Conservation (phyloP, 2,888 invertebrate genomes). For the Hydroisotoma schaefferi region DNA sequence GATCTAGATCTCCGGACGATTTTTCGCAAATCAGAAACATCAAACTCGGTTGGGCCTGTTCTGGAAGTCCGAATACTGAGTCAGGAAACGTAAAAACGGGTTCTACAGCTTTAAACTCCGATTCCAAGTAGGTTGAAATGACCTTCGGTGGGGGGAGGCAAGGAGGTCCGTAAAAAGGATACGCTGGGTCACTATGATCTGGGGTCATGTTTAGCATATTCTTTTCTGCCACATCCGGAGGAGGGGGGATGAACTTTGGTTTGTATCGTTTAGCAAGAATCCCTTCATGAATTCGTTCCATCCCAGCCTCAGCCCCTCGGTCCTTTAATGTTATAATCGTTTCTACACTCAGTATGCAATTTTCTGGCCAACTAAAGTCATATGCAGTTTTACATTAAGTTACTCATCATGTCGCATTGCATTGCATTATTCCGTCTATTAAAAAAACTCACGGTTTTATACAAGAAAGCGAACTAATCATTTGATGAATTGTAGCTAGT, state of each 20-base stretch:
- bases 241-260: conserved; percentile 42
- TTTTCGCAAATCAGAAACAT: conserved; percentile 37
- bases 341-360: conserved; percentile 38
- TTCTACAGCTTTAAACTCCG: conserved; percentile 36
- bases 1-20: conserved; percentile 21
- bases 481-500: conserved; percentile 35
- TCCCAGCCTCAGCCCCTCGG: conserved; percentile 42
- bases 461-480: conserved; percentile 42
- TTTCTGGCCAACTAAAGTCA: conserved; percentile 34
- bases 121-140: conserved; percentile 38
- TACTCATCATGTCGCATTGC: not conserved
- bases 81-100: conserved; percentile 43
- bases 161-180: conserved; percentile 14
- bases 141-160: conserved; percentile 24
- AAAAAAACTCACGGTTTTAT: conserved; percentile 32
- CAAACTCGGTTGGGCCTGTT: conserved; percentile 42
- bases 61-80: conserved; percentile 42
- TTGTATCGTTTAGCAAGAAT: conserved; percentile 33
- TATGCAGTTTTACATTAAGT: not conserved
- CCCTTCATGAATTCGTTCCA: conserved; percentile 36
- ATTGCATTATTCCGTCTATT: conserved; percentile 2
- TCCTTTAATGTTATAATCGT: conserved; percentile 36
- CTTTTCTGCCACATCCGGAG: conserved; percentile 17
- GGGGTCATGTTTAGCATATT: not conserved
- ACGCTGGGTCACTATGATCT: conserved; percentile 7